Percentiles rank a stretch among this genome's conserved stretches.
These are phyloP conservation scores for Lipophrys pholis DNA, from an alignment of 2,113 vertebrate species.

Conservation along the genomic window DNA sequence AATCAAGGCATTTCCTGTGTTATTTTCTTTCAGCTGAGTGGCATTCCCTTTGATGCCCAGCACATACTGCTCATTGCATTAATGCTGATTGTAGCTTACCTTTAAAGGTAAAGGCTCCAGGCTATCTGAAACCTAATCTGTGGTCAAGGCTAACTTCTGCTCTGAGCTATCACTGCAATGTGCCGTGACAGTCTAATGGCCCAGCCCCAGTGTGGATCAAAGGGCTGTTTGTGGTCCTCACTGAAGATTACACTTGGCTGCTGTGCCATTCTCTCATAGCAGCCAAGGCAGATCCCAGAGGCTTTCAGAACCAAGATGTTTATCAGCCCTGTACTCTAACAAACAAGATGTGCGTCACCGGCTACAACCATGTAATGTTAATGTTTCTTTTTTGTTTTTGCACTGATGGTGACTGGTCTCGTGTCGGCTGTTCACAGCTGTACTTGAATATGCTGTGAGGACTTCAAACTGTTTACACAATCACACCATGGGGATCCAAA, in stretches of 20 bases:
- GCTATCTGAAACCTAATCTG: slow-evolving; percentile 68
- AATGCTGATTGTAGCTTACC: slow-evolving; percentile 51
- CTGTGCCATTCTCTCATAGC: slow-evolving; percentile 57
- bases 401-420: slow-evolving; percentile 20
- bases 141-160: slow-evolving; percentile 74
- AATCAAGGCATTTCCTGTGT: slow-evolving; percentile 67
- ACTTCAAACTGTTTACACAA: neutral
- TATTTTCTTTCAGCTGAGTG: slow-evolving; percentile 54
- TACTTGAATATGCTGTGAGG: neutral
- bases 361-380: slow-evolving; percentile 53
- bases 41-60: slow-evolving; percentile 45
- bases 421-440: slow-evolving; percentile 16
- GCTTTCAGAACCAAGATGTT: slow-evolving; percentile 59
- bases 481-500: neutral
- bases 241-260: slow-evolving; percentile 74
- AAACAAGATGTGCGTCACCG: slow-evolving; percentile 73
- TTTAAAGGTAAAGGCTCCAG: slow-evolving; percentile 65
- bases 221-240: slow-evolving; percentile 68
- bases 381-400: slow-evolving; percentile 33
- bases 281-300: slow-evolving; percentile 66
- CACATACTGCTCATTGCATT: slow-evolving; percentile 22
- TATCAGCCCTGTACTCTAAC: slow-evolving; percentile 70
- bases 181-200: slow-evolving; percentile 73
- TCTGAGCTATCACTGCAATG: slow-evolving; percentile 72
- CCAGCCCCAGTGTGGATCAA: slow-evolving; percentile 69